Conservation (phyloP, 2,113 vertebrate genomes). For the Oryzias celebensis region DNA sequence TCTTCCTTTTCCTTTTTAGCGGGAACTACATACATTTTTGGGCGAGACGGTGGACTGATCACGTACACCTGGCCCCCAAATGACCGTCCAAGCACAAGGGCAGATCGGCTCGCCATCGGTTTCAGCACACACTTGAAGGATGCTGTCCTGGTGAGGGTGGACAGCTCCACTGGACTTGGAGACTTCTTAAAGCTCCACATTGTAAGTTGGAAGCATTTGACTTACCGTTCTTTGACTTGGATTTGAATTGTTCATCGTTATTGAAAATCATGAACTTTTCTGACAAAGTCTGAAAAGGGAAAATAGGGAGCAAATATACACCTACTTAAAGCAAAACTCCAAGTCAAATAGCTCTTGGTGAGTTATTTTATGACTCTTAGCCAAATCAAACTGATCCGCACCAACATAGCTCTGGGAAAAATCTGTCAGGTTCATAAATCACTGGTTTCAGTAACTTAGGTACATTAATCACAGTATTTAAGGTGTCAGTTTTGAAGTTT, state of each 20-base stretch:
- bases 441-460: background rate
- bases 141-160: constrained; percentile 93
- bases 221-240: background rate
- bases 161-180: constrained; percentile 95
- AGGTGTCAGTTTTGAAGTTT: background rate
- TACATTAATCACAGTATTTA: background rate
- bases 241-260: background rate
- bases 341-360: background rate
- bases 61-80: constrained; percentile 98
- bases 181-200: constrained; percentile 99
- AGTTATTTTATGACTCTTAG: background rate
- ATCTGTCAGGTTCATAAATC: background rate
- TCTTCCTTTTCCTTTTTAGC: constrained; percentile 72
- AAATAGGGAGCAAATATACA: background rate
- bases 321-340: background rate
- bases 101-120: constrained; percentile 95
- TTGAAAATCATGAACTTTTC: background rate
- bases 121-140: constrained; percentile 98
- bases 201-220: constrained; percentile 82
- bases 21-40: constrained; percentile 98
- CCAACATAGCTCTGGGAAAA: background rate
- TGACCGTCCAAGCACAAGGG: constrained; percentile 95
- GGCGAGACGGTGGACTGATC: constrained; percentile 95
- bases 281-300: background rate
- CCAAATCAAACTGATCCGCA: background rate